Evolutionary conservation across 2,113 vertebrate species (phyloP).

Genomic region (Calyptommatus sinebrachiatus): DNA sequence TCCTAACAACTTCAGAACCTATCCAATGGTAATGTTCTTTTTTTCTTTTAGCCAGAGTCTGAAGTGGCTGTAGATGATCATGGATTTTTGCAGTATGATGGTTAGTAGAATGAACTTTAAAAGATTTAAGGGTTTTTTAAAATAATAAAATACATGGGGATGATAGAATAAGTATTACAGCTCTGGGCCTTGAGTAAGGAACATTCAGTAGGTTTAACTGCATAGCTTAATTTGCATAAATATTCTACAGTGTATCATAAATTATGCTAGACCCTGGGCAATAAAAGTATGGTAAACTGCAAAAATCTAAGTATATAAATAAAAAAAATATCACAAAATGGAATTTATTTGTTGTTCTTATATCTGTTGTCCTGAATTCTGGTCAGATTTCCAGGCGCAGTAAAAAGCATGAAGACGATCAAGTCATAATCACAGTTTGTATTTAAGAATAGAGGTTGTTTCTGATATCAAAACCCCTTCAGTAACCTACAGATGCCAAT

Average conservation of each 20-base stretch:
- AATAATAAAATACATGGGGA: too few relatives aligned
- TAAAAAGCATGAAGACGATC: background rate
- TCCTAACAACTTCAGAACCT: background rate
- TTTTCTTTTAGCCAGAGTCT: slow-evolving; percentile 75
- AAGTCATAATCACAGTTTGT: background rate
- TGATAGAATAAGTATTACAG: background rate
- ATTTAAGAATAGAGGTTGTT: too few relatives aligned
- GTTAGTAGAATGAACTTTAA: slow-evolving; percentile 69
- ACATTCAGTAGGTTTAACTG: background rate
- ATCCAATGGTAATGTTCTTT: slow-evolving; percentile 1
- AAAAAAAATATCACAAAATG: background rate
- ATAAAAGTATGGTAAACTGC: background rate
- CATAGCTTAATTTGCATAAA: background rate
- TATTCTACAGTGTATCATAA: too few relatives aligned
- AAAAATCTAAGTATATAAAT: background rate
- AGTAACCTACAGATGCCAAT: too few relatives aligned
- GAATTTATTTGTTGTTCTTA: background rate
- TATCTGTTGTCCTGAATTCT: background rate
- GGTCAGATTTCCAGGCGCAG: background rate
- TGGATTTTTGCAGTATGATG: slow-evolving; percentile 92
- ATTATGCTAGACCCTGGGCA: background rate
- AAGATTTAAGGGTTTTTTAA: background rate
- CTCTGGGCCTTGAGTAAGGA: too few relatives aligned
- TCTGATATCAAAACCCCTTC: too few relatives aligned
- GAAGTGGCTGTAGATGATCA: slow-evolving; percentile 81